phyloP scores from a whole-genome alignment of 2,113 vertebrate species.

The Myotis brandtii region DNA sequence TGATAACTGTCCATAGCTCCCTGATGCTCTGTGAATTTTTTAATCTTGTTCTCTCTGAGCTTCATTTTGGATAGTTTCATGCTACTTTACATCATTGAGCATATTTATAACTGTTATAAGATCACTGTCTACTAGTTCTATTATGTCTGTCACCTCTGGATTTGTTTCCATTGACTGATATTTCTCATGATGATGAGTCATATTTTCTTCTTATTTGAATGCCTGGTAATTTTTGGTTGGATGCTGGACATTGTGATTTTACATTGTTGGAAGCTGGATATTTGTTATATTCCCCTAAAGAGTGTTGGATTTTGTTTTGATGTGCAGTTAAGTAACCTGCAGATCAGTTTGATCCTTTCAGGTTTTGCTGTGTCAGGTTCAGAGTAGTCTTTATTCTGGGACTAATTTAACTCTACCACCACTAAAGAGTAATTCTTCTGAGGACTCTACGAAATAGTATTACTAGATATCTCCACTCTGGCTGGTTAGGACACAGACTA shows the following conservation, averaged over 20 bases:
- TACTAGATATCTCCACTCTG: background rate
- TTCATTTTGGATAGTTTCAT: background rate
- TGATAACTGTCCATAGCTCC: background rate
- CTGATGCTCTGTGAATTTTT: background rate
- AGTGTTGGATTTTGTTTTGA: constrained; percentile 1
- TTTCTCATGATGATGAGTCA: background rate
- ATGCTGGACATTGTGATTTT: background rate
- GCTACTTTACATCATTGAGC: background rate
- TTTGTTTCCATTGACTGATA: constrained; percentile 13
- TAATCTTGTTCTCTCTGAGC: background rate
- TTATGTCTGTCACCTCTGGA: background rate
- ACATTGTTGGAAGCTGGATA: background rate
- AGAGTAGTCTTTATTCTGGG: constrained; percentile 7
- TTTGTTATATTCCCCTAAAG: constrained; percentile 2
- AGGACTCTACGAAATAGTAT: background rate
- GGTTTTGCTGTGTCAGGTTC: background rate
- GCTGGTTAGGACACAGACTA: background rate
- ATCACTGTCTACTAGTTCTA: background rate
- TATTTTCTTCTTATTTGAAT: constrained; percentile 5
- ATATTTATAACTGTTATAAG: background rate
- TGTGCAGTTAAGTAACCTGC: background rate
- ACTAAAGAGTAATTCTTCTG: background rate
- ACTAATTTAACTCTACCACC: background rate
- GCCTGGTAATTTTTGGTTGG: background rate
- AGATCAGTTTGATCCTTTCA: background rate